Conservation (phyloP, 2,113 vertebrate genomes). For the Cathartes aura region DNA sequence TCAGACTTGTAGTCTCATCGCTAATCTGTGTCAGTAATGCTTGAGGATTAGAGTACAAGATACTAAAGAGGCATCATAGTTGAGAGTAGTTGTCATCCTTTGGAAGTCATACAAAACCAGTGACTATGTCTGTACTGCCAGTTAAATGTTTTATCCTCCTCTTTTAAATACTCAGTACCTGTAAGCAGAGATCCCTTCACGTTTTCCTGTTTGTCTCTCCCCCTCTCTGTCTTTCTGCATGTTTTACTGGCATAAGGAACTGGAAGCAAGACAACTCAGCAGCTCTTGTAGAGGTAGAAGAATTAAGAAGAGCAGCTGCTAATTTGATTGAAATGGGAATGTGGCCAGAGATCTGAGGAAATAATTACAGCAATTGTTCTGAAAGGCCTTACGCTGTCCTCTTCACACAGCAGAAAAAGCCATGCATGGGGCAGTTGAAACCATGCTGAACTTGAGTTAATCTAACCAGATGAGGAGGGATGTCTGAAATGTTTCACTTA, state of each 20-base stretch:
- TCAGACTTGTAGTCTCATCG: background rate
- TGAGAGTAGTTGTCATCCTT: background rate
- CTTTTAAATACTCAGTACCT: background rate
- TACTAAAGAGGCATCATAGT: background rate
- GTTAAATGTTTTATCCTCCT: background rate
- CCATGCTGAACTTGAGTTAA: background rate
- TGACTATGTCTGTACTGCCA: background rate
- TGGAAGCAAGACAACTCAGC: background rate
- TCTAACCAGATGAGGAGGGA: background rate
- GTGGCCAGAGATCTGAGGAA: constrained; percentile 6
- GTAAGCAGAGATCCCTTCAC: background rate
- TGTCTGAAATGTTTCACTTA: background rate
- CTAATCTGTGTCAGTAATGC: background rate
- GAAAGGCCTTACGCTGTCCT: background rate
- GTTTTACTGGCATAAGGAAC: background rate
- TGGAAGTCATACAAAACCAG: background rate
- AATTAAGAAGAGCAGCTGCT: constrained; percentile 27
- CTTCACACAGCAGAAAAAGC: background rate
- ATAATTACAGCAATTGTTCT: constrained; percentile 21
- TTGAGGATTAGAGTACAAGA: background rate
- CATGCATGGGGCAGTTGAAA: background rate
- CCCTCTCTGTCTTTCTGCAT: background rate
- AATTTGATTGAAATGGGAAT: constrained; percentile 47
- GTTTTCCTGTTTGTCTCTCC: background rate
- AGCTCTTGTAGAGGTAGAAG: background rate